Base-by-base conservation (phyloP, 2,888 invertebrate species). In the Anthrax anthrax region DNA sequence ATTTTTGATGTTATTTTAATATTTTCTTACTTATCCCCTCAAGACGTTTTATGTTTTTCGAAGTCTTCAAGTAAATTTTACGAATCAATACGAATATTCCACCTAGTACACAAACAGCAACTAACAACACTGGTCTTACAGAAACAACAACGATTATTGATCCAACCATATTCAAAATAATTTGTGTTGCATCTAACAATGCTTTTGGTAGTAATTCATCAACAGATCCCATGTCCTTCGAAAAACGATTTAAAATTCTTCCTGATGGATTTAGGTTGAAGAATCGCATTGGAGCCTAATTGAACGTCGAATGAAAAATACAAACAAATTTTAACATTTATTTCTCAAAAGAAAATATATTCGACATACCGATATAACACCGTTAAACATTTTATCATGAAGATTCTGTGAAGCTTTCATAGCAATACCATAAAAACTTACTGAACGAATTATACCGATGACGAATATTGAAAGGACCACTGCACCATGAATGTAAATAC, bases 261-360 rank as follows among this genome's bases (percentile, higher is more conserved):
- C 84, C 84, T 55, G 81, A 77, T 3, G 89, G 86, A 63, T 90
- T 91, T 0, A 78, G 80, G 57, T 90, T 87, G 60, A 89, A 92
- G 64, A 91, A 91, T 46, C 74, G 61, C 69, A 82, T 77, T 2
- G 73, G 70, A 1, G 76, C 54, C 23, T 23, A 23, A n/a, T n/a
- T n/a, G n/a, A n/a, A n/a, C n/a, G n/a, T n/a, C n/a, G n/a, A n/a
- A 42, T 72, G 56, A 3, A 46, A 47, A 23, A 38, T 37, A 13
- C 69, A 12, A 16, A 42, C 14, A 29, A 29, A 29, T 29, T 29
- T 29, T 12, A 29, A 29, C 12, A 29, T 9, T 4, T 65, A 34
- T 34, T 34, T 34, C 34, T 14, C n/a, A 34, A 9, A 14, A 14
- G 13, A 14, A 9, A 34, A 34, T 14, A 4, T 34, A 14, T 9